Conservation (phyloP, 2,888 invertebrate species). For the Tachystola acroxantha region DNA sequence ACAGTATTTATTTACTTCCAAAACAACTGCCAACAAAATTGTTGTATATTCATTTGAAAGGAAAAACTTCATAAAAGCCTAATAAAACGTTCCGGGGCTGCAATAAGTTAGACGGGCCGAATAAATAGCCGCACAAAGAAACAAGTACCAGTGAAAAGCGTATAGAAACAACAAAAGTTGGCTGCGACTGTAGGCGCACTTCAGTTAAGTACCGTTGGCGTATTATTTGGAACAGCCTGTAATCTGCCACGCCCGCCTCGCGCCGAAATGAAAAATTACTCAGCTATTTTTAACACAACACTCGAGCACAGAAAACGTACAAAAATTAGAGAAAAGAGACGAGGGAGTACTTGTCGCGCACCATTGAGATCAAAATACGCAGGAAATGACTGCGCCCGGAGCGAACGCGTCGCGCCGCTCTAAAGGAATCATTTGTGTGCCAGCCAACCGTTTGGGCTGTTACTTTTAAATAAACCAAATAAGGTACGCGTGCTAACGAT, state of each 20-base stretch:
- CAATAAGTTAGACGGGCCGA: conserved; percentile 45
- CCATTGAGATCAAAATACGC: conserved; percentile 77
- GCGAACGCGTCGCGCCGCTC: conserved; percentile 40
- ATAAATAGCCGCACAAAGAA: conserved; percentile 52
- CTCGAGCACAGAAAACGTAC: conserved; percentile 72
- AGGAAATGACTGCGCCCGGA: conserved; percentile 70
- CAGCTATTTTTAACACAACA: conserved; percentile 73
- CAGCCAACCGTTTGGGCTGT: conserved; percentile 66
- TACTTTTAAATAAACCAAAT: conserved; percentile 70
- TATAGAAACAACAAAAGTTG: conserved; percentile 57
- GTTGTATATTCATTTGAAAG: conserved; percentile 45
- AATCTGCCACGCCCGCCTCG: conserved; percentile 73
- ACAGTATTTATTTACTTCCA: conserved; percentile 22
- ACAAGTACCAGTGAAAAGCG: conserved; percentile 52
- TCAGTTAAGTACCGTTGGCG: conserved; percentile 64
- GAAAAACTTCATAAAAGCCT: conserved; percentile 53
- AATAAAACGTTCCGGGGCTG: conserved; percentile 45
- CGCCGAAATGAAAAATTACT: conserved; percentile 76
- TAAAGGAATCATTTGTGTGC: conserved; percentile 67
- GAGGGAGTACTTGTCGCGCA: conserved; percentile 74
- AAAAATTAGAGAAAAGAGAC: conserved; percentile 75
- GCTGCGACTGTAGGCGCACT: conserved; percentile 53
- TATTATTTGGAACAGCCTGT: conserved; percentile 73
- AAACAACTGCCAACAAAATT: conserved; percentile 38
- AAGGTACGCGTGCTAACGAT: conserved; percentile 59